Evolutionary conservation across 2,113 vertebrate genomes (phyloP).

Genomic region (Brachypteracias leptosomus): DNA sequence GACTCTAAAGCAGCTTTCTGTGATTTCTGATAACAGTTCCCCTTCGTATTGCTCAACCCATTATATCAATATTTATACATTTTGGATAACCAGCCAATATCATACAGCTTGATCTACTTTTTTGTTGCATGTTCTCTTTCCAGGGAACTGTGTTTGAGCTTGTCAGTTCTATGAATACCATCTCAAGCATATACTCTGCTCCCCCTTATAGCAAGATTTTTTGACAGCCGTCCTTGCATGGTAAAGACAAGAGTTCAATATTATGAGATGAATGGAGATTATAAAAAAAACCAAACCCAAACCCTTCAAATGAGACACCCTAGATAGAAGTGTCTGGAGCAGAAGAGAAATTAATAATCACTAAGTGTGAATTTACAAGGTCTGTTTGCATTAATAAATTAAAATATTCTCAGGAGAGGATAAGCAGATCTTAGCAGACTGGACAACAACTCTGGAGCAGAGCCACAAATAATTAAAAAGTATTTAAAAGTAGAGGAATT

Average conservation of each 20-base stretch:
- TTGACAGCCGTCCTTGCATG: neutral
- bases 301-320: neutral
- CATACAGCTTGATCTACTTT: neutral
- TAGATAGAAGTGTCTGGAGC: neutral
- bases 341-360: constrained; percentile 20
- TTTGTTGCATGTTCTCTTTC: neutral
- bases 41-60: neutral
- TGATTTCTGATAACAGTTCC: constrained; percentile 3
- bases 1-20: neutral
- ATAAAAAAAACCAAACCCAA: neutral
- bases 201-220: neutral
- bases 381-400: constrained; percentile 23
- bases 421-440: neutral
- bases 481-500: neutral
- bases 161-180: neutral
- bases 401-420: neutral
- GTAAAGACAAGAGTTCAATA: constrained; percentile 3
- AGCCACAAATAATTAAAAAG: neutral
- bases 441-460: neutral
- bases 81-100: constrained; percentile 13
- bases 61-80: constrained; percentile 4
- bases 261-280: neutral
- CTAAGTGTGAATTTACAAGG: constrained; percentile 15
- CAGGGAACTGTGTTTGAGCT: neutral
- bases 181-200: neutral